Evolutionary conservation across 2,888 invertebrate species (phyloP).

Genomic region (Hemithea aestivaria): DNA sequence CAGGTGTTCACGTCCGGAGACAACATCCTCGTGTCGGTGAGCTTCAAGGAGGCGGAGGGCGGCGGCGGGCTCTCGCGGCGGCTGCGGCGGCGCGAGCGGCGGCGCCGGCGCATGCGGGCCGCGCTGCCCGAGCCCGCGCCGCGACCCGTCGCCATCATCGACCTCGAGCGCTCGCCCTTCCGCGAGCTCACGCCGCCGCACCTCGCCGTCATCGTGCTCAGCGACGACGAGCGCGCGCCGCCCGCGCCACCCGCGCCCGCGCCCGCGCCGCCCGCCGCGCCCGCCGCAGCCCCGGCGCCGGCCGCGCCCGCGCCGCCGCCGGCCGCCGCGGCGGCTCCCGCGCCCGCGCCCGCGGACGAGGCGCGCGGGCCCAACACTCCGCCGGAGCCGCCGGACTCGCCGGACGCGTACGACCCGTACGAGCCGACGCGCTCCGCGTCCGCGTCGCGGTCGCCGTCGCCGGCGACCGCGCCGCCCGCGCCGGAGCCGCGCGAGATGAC

Average conservation of each 20-base stretch:
- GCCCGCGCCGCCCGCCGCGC: slow-evolving; percentile 81
- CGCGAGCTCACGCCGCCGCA: slow-evolving; percentile 90
- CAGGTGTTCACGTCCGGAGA: slow-evolving; percentile 93
- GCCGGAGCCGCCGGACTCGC: slow-evolving; percentile 79
- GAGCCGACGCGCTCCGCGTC: slow-evolving; percentile 92
- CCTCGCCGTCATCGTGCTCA: slow-evolving; percentile 88
- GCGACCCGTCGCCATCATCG: slow-evolving; percentile 89
- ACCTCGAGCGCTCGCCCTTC: slow-evolving; percentile 91
- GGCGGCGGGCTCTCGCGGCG: slow-evolving; percentile 27
- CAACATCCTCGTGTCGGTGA: slow-evolving; percentile 95
- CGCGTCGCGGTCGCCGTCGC: slow-evolving; percentile 73
- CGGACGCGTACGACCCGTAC: slow-evolving; percentile 94
- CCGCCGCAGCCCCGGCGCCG: slow-evolving; percentile 78
- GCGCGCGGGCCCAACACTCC: slow-evolving; percentile 85
- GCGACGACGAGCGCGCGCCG: slow-evolving; percentile 82
- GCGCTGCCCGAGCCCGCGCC: slow-evolving; percentile 80
- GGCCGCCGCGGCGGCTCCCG: slow-evolving; percentile 66
- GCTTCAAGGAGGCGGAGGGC: slow-evolving; percentile 86
- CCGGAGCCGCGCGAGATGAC: slow-evolving; percentile 39
- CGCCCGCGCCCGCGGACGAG: slow-evolving; percentile 82
- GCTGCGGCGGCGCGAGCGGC: slow-evolving; percentile 29
- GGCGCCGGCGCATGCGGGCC: slow-evolving; percentile 57
- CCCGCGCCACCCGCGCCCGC: slow-evolving; percentile 43
- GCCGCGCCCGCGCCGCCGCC: slow-evolving; percentile 79
- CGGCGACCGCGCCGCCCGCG: slow-evolving; percentile 18